Percentiles rank a stretch among this genome's conserved stretches.
Conservation (phyloP, 2,113 vertebrate genomes). For the Chionomys nivalis region DNA sequence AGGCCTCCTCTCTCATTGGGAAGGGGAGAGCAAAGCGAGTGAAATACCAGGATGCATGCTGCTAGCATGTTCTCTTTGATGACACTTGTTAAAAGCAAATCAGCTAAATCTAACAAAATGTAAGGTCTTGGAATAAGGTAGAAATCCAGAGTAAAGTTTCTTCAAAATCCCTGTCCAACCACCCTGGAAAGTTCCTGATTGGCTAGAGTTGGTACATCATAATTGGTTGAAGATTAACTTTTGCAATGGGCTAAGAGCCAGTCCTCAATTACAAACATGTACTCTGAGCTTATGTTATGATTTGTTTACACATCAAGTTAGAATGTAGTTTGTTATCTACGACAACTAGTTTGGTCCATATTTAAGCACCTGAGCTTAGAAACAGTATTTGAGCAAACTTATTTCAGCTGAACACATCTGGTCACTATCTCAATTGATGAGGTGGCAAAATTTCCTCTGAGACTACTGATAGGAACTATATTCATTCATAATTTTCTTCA, state of each 20-base stretch:
- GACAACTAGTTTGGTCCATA: neutral
- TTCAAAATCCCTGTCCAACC: neutral
- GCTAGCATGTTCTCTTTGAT: neutral
- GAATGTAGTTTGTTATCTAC: neutral
- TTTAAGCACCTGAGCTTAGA: neutral
- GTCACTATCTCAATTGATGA: neutral
- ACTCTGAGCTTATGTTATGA: neutral
- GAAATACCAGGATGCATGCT: neutral
- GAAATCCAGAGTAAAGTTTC: neutral
- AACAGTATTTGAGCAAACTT: neutral
- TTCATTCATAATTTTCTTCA: conserved; percentile 5
- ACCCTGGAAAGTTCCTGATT: neutral
- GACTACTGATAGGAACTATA: neutral
- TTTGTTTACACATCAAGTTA: neutral
- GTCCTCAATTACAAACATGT: neutral
- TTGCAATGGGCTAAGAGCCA: neutral
- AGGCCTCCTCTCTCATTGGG: neutral
- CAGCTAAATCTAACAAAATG: neutral
- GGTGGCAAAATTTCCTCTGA: neutral
- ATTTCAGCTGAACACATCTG: neutral
- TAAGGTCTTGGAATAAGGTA: neutral
- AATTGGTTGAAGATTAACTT: neutral
- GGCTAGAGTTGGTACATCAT: neutral
- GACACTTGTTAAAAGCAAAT: neutral
- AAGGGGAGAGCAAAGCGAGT: neutral